Percentiles rank a stretch among this genome's conserved stretches.
Conservation (phyloP, 2,888 invertebrate genomes). For the Eurois occulta region DNA sequence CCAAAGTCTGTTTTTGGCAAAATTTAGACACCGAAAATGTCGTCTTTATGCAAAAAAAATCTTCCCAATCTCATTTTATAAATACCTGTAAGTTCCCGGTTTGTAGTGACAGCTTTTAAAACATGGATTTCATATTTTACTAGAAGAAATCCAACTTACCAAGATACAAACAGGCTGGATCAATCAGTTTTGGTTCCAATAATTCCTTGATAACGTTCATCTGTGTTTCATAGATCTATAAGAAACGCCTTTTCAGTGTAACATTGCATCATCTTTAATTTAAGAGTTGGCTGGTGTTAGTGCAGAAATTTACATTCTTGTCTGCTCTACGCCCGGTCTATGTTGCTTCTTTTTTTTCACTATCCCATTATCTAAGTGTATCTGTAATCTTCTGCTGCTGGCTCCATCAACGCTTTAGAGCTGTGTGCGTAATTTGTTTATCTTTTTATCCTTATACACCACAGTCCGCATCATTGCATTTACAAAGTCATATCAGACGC, state of each 20-base stretch:
- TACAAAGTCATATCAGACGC: not conserved
- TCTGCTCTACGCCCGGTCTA: conserved; percentile 21
- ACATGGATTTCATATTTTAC: not conserved
- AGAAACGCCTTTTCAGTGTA: conserved; percentile 20
- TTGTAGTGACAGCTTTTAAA: not conserved
- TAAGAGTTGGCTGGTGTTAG: conserved; percentile 36
- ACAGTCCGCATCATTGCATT: not conserved
- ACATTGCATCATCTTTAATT: conserved; percentile 63
- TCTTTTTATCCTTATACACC: not conserved
- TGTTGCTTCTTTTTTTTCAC: conserved; percentile 13
- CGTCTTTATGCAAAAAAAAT: not conserved
- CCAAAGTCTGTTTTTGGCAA: not conserved
- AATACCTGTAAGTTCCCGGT: not conserved
- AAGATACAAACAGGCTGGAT: not conserved
- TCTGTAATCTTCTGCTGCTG: conserved; percentile 1
- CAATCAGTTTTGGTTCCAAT: conserved; percentile 16
- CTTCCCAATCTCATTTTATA: not conserved
- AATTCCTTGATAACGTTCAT: conserved; percentile 16
- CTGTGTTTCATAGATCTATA: conserved; percentile 14
- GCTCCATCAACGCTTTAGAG: conserved; percentile 10
- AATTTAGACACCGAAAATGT: not conserved
- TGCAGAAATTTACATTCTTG: conserved; percentile 29
- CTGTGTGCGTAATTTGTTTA: not conserved
- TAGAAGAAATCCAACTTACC: conserved; percentile 1
- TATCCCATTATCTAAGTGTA: not conserved